A percentile compares a stretch with the other conserved stretches of the same genome.
phyloP scores from a whole-genome alignment of 2,113 vertebrate genomes.

The Ursus arctos region DNA sequence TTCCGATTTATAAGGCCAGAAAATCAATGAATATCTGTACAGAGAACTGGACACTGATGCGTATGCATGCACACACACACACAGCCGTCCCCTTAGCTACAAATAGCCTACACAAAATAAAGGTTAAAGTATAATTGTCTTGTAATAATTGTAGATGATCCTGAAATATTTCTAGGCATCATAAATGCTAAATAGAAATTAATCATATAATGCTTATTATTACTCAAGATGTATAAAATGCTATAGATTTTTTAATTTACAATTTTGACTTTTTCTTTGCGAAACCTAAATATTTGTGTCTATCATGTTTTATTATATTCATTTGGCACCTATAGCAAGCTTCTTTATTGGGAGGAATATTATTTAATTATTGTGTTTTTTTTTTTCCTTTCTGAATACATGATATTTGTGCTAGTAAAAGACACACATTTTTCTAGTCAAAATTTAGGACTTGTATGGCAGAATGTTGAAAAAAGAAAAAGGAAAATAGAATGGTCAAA shows the following conservation, averaged over 20 bases:
- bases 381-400: background rate
- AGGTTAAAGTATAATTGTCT: background rate
- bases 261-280: background rate
- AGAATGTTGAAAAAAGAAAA: background rate
- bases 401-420: background rate
- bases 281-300: background rate
- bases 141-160: background rate
- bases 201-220: background rate
- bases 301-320: background rate
- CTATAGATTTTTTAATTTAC: background rate
- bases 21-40: background rate
- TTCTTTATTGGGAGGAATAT: background rate
- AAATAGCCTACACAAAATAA: background rate
- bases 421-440: background rate
- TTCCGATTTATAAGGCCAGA: background rate
- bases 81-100: background rate
- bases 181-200: background rate
- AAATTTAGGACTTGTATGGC: background rate
- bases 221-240: background rate
- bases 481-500: background rate
- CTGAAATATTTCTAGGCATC: background rate
- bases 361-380: background rate
- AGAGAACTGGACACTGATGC: background rate
- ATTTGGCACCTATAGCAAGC: background rate
- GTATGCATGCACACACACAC: background rate